phyloP scores from a whole-genome alignment of 2,113 vertebrate genomes.

The Varanus komodoensis region DNA sequence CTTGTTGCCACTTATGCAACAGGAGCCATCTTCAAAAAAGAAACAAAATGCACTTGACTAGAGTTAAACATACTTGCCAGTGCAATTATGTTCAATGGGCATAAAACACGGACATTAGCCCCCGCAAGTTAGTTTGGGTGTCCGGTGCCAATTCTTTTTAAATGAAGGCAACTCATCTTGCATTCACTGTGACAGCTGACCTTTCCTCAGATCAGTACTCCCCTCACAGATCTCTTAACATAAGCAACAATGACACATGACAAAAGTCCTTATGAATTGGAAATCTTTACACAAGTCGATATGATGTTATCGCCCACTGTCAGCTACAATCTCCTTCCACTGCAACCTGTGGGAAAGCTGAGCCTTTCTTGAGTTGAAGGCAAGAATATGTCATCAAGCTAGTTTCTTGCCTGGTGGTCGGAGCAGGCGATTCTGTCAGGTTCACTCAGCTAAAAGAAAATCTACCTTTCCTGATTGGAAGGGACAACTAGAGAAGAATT shows the following conservation, averaged over 20 bases:
- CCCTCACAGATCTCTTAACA: slow-evolving; percentile 71
- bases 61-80: neutral
- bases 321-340: slow-evolving; percentile 61
- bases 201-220: slow-evolving; percentile 70
- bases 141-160: slow-evolving; percentile 65
- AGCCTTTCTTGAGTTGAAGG: slow-evolving; percentile 67
- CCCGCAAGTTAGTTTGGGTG: slow-evolving; percentile 62
- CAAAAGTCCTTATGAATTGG: slow-evolving; percentile 66
- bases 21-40: neutral
- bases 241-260: slow-evolving; percentile 74
- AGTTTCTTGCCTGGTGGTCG: neutral
- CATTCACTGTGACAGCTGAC: slow-evolving; percentile 72
- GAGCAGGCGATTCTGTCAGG: slow-evolving; percentile 42
- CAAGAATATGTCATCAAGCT: slow-evolving; percentile 67
- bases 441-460: slow-evolving; percentile 23
- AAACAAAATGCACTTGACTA: slow-evolving; percentile 14
- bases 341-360: slow-evolving; percentile 44
- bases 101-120: slow-evolving; percentile 28
- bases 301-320: slow-evolving; percentile 69
- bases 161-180: slow-evolving; percentile 70
- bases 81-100: slow-evolving; percentile 41
- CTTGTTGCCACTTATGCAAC: neutral
- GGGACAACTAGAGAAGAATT: slow-evolving; percentile 31
- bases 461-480: slow-evolving; percentile 34
- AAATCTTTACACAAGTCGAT: slow-evolving; percentile 61